These are phyloP conservation scores for Sylvilagus bachmani DNA, from an alignment of 2,113 vertebrate species.

Conservation along the genomic window DNA sequence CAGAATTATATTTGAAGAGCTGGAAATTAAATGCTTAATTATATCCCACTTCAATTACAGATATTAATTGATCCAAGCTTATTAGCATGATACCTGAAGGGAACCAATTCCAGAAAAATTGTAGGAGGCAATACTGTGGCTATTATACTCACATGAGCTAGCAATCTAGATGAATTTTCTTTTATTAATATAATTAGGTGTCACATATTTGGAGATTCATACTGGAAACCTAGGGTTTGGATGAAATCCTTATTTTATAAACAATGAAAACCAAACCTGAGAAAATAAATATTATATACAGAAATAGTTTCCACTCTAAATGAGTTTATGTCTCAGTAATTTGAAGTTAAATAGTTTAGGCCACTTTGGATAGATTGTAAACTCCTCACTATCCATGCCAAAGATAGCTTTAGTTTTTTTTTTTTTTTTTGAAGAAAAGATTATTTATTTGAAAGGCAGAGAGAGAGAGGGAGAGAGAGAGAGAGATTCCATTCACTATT, in stretches of 20 bases:
- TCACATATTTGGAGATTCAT: constrained; percentile 45
- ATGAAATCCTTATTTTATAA: constrained; percentile 28
- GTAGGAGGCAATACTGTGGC: background rate
- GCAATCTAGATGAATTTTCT: constrained; percentile 10
- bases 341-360: background rate
- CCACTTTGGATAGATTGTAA: background rate
- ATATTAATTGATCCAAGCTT: constrained; percentile 68
- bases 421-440: background rate
- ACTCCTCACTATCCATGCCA: background rate
- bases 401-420: background rate
- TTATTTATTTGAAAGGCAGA: no score
- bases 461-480: no score
- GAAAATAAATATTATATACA: background rate
- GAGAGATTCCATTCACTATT: no score
- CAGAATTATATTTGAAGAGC: constrained; percentile 47
- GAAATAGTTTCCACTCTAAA: background rate
- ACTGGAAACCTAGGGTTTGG: background rate
- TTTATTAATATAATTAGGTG: constrained; percentile 61
- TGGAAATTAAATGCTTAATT: constrained; percentile 73
- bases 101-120: constrained; percentile 40
- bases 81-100: constrained; percentile 62
- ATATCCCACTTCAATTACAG: constrained; percentile 63
- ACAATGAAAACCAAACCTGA: background rate
- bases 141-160: background rate
- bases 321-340: constrained; percentile 27